Evolutionary conservation across 2,113 vertebrate species (phyloP), one percentile per base, ranked within the genome.

Genomic region (Hymenochirus boettgeri): DNA sequence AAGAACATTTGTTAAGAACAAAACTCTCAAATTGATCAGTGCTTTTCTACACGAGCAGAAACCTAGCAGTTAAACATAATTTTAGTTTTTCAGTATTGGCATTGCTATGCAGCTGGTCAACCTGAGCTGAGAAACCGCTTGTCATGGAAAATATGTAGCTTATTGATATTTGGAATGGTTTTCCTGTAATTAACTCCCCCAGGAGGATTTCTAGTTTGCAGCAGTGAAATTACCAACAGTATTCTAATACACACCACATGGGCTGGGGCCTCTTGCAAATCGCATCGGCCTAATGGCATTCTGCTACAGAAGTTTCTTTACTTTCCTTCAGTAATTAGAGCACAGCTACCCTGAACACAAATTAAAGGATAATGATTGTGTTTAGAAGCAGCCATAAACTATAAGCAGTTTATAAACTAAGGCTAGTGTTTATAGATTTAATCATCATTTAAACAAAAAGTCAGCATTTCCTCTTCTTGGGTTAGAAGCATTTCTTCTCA

Each of bases 131-230:
- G 92, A 93, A 85, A 88, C 82, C 80, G 85, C 91, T 88, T 92
- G 91, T 92, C 91, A 88, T 79, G 88, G 90, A 95, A 92, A 96
- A 90, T 94, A 93, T 93, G 92, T 86, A 79, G 90, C 86, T 85
- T 79, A 77, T 85, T 92, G 94, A 97, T 97, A 94, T 93, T 97
- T 94, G 91, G 92, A 94, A 93, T 88, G 92, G 89, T 91, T 91
- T 97, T 97, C 95, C 95, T 98, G 96, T 95, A 98, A 99, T 99
- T 99, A 99, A 92, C 89, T 92, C 90, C 91, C 94, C 90, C 94
- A 81, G 78, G 96, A 95, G 96, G 88, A 93, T 94, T 94, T 92
- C 91, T 90, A 94, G 93, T 96, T 96, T 93, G 93, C 92, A 91
- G 92, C 90, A 88, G 82, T 89, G 90, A 97, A 97, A 98, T 97